These are phyloP conservation scores for Lagocephalus sceleratus DNA, from an alignment of 2,797 vertebrate genomes.

Conservation along the genomic window DNA sequence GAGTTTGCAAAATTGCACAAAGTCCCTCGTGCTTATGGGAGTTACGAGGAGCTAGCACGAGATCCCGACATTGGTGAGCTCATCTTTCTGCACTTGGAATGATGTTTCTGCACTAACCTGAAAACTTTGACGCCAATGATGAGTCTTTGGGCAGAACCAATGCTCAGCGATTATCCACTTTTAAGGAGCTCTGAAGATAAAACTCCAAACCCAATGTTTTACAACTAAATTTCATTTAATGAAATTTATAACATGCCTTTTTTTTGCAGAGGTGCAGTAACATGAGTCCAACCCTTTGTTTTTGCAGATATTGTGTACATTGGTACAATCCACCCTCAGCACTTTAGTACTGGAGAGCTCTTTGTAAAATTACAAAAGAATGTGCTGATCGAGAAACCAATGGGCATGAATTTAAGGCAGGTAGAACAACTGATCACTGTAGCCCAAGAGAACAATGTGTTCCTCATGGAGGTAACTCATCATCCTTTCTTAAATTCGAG, in stretches of 20 bases:
- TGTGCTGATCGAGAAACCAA: constrained; percentile 71
- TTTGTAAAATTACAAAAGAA: constrained; percentile 50
- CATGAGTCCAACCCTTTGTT: neutral
- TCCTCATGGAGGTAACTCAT: constrained; percentile 24
- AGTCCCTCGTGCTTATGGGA: constrained; percentile 23
- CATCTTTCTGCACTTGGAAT: neutral
- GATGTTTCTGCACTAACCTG: neutral
- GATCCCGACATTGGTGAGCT: constrained; percentile 12
- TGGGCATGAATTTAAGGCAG: constrained; percentile 61
- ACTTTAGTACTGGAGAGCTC: constrained; percentile 16
- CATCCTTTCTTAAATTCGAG: neutral
- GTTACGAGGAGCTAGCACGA: constrained; percentile 33
- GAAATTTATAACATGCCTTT: too few relatives aligned
- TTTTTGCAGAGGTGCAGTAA: too few relatives aligned
- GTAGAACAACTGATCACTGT: constrained; percentile 52
- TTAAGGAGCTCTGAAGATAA: too few relatives aligned
- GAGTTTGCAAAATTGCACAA: constrained; percentile 34
- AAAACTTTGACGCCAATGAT: too few relatives aligned
- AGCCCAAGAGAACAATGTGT: constrained; percentile 18
- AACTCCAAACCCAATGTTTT: too few relatives aligned
- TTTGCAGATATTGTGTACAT: constrained; percentile 18
- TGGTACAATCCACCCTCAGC: constrained; percentile 17
- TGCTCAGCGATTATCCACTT: too few relatives aligned
- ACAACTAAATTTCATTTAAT: too few relatives aligned
- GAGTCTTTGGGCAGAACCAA: too few relatives aligned